These are phyloP conservation scores for Varecia variegata DNA, from an alignment of 2,797 vertebrate species.

Conservation along the genomic window DNA sequence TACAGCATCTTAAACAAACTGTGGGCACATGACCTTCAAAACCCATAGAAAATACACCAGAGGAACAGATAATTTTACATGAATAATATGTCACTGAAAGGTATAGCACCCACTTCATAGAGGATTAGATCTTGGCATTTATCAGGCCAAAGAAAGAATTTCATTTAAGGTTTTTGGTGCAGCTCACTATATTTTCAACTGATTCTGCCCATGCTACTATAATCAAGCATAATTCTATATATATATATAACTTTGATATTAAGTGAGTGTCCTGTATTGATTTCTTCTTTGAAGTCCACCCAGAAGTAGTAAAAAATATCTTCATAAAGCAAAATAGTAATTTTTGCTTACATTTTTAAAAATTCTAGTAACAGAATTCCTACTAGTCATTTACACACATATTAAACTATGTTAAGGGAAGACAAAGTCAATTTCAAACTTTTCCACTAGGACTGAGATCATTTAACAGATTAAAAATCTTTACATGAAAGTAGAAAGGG, in stretches of 20 bases:
- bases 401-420: background rate
- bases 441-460: background rate
- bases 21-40: background rate
- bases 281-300: background rate
- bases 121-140: background rate
- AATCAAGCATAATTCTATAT: background rate
- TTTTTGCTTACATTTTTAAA: background rate
- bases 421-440: background rate
- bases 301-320: background rate
- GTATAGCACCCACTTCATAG: background rate
- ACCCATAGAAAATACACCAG: background rate
- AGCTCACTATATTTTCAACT: background rate
- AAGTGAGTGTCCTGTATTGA: background rate
- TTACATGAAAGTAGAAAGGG: background rate
- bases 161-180: background rate
- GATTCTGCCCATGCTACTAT: background rate
- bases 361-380: background rate
- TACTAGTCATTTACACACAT: background rate
- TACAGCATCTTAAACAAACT: background rate
- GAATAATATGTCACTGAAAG: background rate
- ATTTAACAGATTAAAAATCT: conserved; percentile 6
- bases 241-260: background rate
- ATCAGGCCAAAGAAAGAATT: background rate
- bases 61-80: background rate
- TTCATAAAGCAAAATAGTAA: background rate